Conservation (phyloP, 1,140 invertebrate genomes). For the Macrotrachela quadricornifera region DNA sequence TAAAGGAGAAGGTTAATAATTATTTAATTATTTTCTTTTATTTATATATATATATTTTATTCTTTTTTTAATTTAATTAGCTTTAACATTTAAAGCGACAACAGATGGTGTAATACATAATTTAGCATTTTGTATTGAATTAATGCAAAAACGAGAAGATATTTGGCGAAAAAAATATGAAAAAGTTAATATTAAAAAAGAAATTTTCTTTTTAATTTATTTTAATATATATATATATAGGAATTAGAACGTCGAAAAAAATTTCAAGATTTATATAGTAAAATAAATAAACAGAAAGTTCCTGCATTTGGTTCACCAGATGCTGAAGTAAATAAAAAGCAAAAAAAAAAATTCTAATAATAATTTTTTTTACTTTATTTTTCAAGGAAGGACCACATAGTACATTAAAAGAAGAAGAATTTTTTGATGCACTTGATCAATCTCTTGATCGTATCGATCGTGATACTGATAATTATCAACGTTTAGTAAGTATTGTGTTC, state of each 20-base stretch:
- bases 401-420: constrained; percentile 85
- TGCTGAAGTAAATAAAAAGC: too few species aligned
- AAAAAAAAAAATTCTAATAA: too few species aligned
- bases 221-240: too few species aligned
- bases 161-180: constrained; percentile 62
- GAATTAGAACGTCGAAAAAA: too few species aligned
- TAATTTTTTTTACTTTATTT: too few species aligned
- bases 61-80: too few species aligned
- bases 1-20: constrained; percentile 51
- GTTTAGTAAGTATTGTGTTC: too few species aligned
- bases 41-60: too few species aligned
- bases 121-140: constrained; percentile 70
- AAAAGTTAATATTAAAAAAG: constrained; percentile 25
- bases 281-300: too few species aligned
- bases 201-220: not conserved
- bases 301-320: too few species aligned
- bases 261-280: too few species aligned
- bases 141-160: constrained; percentile 70
- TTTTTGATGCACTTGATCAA: constrained; percentile 93
- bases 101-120: constrained; percentile 68
- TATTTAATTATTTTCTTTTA: too few species aligned
- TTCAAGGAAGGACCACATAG: constrained; percentile 75
- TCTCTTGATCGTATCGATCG: constrained; percentile 63
- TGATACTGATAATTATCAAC: constrained; percentile 46
- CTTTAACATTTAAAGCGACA: constrained; percentile 59